A percentile compares a stretch with the other conserved stretches of the same genome.
phyloP scores from a whole-genome alignment of 1,140 invertebrate genomes.

The Polypedilum pembai region DNA sequence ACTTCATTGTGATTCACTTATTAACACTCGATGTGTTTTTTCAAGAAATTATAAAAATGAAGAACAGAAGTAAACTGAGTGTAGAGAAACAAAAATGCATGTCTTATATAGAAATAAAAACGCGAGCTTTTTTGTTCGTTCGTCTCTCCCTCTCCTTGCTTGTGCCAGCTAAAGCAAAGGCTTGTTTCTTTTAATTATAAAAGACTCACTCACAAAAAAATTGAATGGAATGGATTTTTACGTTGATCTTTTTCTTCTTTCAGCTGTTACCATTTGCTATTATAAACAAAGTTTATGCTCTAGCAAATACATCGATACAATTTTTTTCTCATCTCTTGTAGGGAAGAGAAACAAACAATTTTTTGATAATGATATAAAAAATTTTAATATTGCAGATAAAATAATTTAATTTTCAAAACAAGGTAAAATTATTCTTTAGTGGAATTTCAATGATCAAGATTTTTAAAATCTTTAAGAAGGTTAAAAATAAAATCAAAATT shows the following conservation, averaged over 20 bases:
- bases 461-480: too few relatives aligned
- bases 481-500: too few relatives aligned
- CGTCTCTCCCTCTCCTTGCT: conserved; percentile 21
- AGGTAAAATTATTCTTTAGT: too few relatives aligned
- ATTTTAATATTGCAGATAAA: too few relatives aligned
- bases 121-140: neutral
- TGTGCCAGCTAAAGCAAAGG: neutral
- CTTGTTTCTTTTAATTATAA: conserved; percentile 22
- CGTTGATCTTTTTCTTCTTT: conserved; percentile 18
- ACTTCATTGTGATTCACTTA: conserved; percentile 23
- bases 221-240: neutral
- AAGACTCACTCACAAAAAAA: conserved; percentile 20
- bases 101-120: conserved; percentile 16
- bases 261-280: too few relatives aligned
- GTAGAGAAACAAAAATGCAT: neutral
- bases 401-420: too few relatives aligned
- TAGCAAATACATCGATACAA: neutral
- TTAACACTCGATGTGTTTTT: neutral
- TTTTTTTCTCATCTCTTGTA: neutral
- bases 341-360: neutral
- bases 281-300: neutral
- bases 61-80: conserved; percentile 28
- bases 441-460: too few relatives aligned
- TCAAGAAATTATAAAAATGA: conserved; percentile 22
- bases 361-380: neutral